Evolutionary conservation across 2,113 vertebrate species (phyloP), one percentile per base, ranked within the genome.

Genomic region (Pan troglodytes): DNA sequence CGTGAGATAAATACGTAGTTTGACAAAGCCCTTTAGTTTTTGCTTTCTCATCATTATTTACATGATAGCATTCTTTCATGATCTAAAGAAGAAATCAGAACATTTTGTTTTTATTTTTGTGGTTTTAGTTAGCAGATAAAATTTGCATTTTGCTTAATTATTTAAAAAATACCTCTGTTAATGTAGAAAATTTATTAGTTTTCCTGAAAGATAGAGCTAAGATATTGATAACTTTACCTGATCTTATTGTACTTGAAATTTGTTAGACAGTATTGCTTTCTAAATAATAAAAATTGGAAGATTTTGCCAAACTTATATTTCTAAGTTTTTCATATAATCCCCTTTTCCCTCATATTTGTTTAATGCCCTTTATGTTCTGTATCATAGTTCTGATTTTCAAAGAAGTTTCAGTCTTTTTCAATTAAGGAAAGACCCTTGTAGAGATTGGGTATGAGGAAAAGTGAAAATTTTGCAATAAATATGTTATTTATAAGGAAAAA

Each of bases 341-440:
- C 27, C 2, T 75, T 95, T 93, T 86, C 59, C 7, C 30, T 83
- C 23, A 35, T 79, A 72, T 78, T 45, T 88, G 22, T 30, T 45
- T 92, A 73, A 82, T 84, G 80, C 93, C 25, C 35, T 55, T 57
- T 93, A 73, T 87, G 25, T 67, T 76, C 95, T 83, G 25, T 68
- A 27, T 91, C 32, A 88, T 93, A 87, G 32, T 61, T 97, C 86
- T 94, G 45, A 92, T 80, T 88, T 89, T 95, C 75, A 93, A 92
- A 83, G 11, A 82, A 61, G 18, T 86, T 91, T 95, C n/a, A 55
- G 3, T 93, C n/a, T 67, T 93, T 22, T 89, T 86, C 70, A 86
- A 23, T 79, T 64, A 93, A 40, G 38, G 27, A 91, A 94, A 86
- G 40, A 80, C 91, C 52, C 32, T 8, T 52, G 4, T 79, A 86